Conservation (phyloP, 2,113 vertebrate genomes). For the Sinosuthora webbiana region DNA sequence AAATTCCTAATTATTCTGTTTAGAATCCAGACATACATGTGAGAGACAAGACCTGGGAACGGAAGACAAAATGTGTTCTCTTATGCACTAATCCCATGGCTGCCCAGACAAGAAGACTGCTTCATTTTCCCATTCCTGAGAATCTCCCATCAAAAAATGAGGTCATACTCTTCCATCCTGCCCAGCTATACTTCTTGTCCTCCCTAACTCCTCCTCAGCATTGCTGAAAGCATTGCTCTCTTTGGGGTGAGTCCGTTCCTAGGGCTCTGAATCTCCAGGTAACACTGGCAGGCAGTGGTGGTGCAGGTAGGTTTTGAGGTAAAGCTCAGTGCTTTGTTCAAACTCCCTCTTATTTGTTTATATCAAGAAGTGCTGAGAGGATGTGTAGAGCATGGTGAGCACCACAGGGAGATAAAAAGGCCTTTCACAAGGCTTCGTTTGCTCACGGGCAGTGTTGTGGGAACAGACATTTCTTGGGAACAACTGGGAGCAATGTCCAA, state of each 20-base stretch:
- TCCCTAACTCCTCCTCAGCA: not conserved
- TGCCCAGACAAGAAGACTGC: not conserved
- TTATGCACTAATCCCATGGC: rapidly evolving
- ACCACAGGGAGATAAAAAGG: not conserved
- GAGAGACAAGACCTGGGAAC: not conserved
- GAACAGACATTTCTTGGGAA: rapidly evolving
- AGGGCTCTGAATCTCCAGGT: not conserved
- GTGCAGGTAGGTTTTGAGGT: not conserved
- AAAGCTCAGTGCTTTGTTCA: not conserved
- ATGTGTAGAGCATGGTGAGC: not conserved
- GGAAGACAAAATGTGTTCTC: rapidly evolving
- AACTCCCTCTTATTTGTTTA: not conserved
- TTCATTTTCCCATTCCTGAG: not conserved
- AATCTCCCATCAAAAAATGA: not conserved
- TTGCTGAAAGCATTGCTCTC: not conserved
- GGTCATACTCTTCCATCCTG: not conserved
- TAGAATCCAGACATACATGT: not conserved
- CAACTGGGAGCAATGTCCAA: not conserved
- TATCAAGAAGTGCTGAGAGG: not conserved
- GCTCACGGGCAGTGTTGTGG: too few species aligned
- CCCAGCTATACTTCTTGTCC: not conserved
- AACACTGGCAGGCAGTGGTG: not conserved
- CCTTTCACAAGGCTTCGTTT: not conserved
- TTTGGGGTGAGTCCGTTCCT: not conserved
- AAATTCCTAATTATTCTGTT: not conserved